Evolutionary conservation across 2,113 vertebrate genomes (phyloP), one percentile per base, ranked within the genome.

Genomic region (Carettochelys insculpta): DNA sequence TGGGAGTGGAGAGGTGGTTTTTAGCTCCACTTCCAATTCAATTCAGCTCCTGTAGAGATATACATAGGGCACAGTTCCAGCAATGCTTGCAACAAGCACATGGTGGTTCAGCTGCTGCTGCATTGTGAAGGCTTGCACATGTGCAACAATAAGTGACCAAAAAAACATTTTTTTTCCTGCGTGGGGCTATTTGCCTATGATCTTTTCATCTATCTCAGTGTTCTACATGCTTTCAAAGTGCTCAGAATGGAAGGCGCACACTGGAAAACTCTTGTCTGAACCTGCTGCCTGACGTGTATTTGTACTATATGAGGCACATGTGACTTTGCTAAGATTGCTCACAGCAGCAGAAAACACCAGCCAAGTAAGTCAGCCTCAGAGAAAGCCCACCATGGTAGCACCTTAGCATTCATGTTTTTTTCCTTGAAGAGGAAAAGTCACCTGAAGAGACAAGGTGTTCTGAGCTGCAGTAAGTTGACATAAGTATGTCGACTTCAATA

Each of bases 231-330:
- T 76, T 6, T 1, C 50, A 53, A 79, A 77, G 6, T 12, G 77
- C 48, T 16, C 5, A 71, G 83, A 50, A 45, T 83, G n/a, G 52
- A 68, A 7, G 24, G 16, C 0, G 0, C 0, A 3, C 81, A 22
- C 6, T 61, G 43, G 73, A 89, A 86, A 50, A 8, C 52, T 82
- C n/a, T 52, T 53, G 20, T 56, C n/a, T 86, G 83, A 81, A 95
- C 38, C 80, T 80, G 82, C 31, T 41, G 85, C 22, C 83, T 78
- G 58, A 38, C 11, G 61, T 61, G 11, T 24, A 51, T 48, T 73
- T 83, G 71, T 84, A n/a, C 2, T 76, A 47, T 38, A 11, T 47
- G 8, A 90, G 6, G 56, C 50, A 8, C 43, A 25, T 73, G 13
- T 14, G 83, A 76, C 2, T 50, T 61, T 77, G 76, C 75, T 65